Evolutionary conservation across 2,113 vertebrate species (phyloP), one percentile per base, ranked within the genome.

Genomic region (Pluvianellus socialis): DNA sequence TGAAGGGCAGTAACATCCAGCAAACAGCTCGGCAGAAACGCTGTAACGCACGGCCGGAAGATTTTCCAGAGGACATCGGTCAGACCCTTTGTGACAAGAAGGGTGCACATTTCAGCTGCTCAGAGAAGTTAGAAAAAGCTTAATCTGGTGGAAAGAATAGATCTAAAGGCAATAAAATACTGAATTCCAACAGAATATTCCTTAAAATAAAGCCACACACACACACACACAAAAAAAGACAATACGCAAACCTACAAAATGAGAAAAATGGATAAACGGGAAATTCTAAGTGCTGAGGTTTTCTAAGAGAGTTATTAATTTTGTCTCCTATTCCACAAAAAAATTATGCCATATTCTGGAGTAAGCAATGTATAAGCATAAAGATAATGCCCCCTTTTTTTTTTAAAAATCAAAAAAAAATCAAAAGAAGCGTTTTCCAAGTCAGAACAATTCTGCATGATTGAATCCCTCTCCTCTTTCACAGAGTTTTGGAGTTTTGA

Each of bases 31-130:
- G 67, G 72, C 68, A 86, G 80, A 35, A 65, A 77, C 8, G 40
- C 62, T 32, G 58, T 21, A n/a, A 83, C 0, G 0, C 50, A 4
- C 58, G 7, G 49, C 24, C 0, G 44, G 74, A 59, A 47, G 44
- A 45, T 17, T 71, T 55, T 73, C 77, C 42, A 2, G 10, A 71
- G 32, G 49, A 81, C 18, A 3, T 1, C 3, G 42, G 6, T 52
- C 58, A 82, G 44, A 72, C 7, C 62, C 67, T 28, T 22, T 42
- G 63, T 26, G 79, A 79, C 7, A 33, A 61, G 75, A 12, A 22
- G 74, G 58, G 26, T 35, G 61, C 42, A 20, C 3, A 1, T 23
- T 72, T 35, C 75, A 73, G 71, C 58, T 58, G 21, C 79, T 66
- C 55, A 18, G 0, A 26, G 16, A 42, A 89, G 19, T 40, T 0